Evolutionary conservation across 2,888 invertebrate species (phyloP).

Genomic region (Candidula unifasciata): DNA sequence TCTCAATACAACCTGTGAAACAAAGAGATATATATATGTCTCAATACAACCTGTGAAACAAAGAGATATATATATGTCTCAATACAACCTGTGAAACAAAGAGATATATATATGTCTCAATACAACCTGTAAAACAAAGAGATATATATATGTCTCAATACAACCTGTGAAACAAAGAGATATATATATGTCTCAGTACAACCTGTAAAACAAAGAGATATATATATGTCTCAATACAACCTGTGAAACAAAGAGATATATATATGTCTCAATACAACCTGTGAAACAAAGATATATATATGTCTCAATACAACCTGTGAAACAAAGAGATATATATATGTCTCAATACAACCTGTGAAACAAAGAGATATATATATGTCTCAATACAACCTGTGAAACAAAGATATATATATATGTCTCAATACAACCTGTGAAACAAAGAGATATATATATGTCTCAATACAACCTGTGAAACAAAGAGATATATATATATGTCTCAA

Average conservation of each 20-base stretch:
- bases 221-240: constrained; percentile 58
- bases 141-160: constrained; percentile 53
- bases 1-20: constrained; percentile 61
- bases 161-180: constrained; percentile 57
- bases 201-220: constrained; percentile 57
- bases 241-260: constrained; percentile 56
- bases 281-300: constrained; percentile 45
- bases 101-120: constrained; percentile 53
- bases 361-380: constrained; percentile 22
- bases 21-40: constrained; percentile 22
- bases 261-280: constrained; percentile 65
- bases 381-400: constrained; percentile 60
- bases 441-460: constrained; percentile 53
- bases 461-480: constrained; percentile 58
- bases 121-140: constrained; percentile 58
- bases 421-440: constrained; percentile 60
- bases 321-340: constrained; percentile 35
- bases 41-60: constrained; percentile 60
- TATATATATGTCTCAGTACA: constrained; percentile 55
- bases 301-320: constrained; percentile 62
- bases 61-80: constrained; percentile 43
- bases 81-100: constrained; percentile 60
- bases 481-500: too few species aligned
- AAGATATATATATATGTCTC: constrained; percentile 42
- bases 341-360: constrained; percentile 61